phyloP scores from a whole-genome alignment of 2,888 invertebrate species.

The Apotomis capreana region DNA sequence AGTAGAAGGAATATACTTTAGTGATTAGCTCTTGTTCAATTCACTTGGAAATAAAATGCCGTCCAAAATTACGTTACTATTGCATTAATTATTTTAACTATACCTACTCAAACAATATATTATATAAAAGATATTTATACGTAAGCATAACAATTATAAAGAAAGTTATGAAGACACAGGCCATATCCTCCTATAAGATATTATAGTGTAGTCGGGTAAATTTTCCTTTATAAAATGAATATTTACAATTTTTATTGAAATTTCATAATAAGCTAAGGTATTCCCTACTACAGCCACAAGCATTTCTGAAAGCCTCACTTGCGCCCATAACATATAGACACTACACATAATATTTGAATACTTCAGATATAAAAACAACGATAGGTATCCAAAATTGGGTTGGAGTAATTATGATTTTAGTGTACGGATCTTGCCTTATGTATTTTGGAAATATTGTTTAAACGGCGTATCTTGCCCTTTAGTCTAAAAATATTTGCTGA shows the following conservation, averaged over 20 bases:
- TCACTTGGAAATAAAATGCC: slow-evolving; percentile 62
- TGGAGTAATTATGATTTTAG: slow-evolving; percentile 5
- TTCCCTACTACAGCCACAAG: slow-evolving; percentile 9
- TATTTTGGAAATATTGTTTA: slow-evolving; percentile 4
- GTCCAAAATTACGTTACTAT: slow-evolving; percentile 70
- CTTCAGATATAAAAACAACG: not conserved
- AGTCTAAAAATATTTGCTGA: not conserved
- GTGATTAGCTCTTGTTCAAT: slow-evolving; percentile 33
- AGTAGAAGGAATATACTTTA: slow-evolving; percentile 10
- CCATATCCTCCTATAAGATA: slow-evolving; percentile 6
- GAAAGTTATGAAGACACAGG: not conserved
- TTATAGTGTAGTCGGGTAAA: slow-evolving; percentile 4
- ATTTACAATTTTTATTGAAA: slow-evolving; percentile 18
- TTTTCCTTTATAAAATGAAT: not conserved
- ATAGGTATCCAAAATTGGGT: not conserved
- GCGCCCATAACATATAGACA: too few species aligned
- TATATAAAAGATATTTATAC: slow-evolving; percentile 18
- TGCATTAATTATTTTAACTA: slow-evolving; percentile 45
- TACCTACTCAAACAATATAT: slow-evolving; percentile 23
- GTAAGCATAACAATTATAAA: slow-evolving; percentile 6
- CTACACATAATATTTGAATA: too few species aligned
- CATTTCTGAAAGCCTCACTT: slow-evolving; percentile 11
- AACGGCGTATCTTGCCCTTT: slow-evolving; percentile 11
- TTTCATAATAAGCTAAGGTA: not conserved
- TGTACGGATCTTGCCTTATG: slow-evolving; percentile 15